Evolutionary conservation across 2,888 invertebrate genomes (phyloP).

Genomic region (Drosophila anceps): DNA sequence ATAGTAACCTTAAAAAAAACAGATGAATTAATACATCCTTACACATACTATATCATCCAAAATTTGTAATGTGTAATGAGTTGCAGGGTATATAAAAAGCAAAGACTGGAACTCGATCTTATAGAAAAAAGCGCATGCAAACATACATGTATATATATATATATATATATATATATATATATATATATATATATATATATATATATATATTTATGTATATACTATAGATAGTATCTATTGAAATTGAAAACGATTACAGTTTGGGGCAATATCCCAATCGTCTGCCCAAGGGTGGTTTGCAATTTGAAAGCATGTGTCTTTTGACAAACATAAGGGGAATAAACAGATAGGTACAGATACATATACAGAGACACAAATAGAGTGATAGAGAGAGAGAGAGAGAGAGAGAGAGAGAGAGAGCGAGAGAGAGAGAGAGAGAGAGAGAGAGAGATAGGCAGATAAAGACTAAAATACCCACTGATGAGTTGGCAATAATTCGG

Average conservation of each 20-base stretch:
- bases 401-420: neutral
- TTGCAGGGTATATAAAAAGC: conserved; percentile 6
- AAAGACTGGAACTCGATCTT: neutral
- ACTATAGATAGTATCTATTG: conserved; percentile 38
- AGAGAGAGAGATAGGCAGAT: conserved; percentile 46
- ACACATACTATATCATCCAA: neutral
- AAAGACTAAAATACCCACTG: conserved; percentile 76
- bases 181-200: conserved; percentile 1
- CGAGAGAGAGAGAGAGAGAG: neutral
- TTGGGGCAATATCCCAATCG: conserved; percentile 11
- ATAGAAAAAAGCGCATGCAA: neutral
- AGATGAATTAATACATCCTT: neutral
- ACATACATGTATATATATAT: neutral
- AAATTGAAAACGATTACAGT: conserved; percentile 58
- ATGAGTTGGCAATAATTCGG: conserved; percentile 78
- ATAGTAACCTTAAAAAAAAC: neutral
- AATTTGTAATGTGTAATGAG: neutral
- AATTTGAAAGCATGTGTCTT: conserved; percentile 66
- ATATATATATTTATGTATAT: neutral
- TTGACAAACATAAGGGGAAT: conserved; percentile 28
- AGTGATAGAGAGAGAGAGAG: neutral
- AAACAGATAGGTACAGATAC: neutral
- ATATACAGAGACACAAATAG: neutral
- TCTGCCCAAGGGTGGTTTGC: conserved; percentile 50
- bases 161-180: conserved; percentile 6